phyloP scores from a whole-genome alignment of 2,888 invertebrate genomes.

The Drosophila mulleri region DNA sequence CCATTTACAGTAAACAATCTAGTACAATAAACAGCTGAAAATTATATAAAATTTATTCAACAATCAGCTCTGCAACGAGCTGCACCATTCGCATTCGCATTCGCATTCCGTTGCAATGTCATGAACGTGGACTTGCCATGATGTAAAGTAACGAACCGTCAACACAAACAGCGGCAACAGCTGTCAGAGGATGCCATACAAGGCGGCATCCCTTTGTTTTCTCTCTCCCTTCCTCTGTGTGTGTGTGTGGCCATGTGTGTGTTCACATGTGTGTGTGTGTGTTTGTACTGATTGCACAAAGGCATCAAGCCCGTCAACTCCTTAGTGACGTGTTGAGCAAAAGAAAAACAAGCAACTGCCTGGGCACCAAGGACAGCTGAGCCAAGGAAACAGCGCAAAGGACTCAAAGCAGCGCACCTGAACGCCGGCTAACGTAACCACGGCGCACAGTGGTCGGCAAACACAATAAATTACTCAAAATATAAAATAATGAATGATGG shows the following conservation, averaged over 20 bases:
- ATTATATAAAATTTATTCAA: constrained; percentile 46
- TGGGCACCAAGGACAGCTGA: constrained; percentile 35
- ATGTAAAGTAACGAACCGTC: constrained; percentile 57
- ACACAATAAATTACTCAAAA: not conserved
- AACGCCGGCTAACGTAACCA: constrained; percentile 18
- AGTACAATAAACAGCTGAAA: constrained; percentile 18
- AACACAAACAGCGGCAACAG: constrained; percentile 39
- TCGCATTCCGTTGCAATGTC: constrained; percentile 42
- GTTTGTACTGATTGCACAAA: constrained; percentile 69
- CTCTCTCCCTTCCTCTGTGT: not conserved
- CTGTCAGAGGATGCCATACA: constrained; percentile 20
- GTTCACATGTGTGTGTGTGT: not conserved
- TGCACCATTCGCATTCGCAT: constrained; percentile 45
- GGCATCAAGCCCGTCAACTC: constrained; percentile 67
- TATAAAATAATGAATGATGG: not conserved
- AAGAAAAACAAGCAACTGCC: constrained; percentile 65
- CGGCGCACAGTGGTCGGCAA: constrained; percentile 24
- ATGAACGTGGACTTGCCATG: constrained; percentile 38
- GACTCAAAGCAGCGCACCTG: constrained; percentile 50
- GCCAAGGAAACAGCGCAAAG: constrained; percentile 21
- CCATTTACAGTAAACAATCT: constrained; percentile 7
- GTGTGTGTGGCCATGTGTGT: not conserved
- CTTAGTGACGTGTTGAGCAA: constrained; percentile 75
- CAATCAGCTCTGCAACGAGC: constrained; percentile 54
- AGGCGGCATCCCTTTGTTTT: constrained; percentile 11